Evolutionary conservation across 2,797 vertebrate species (phyloP).

Genomic region (Danio jaintianensis): DNA sequence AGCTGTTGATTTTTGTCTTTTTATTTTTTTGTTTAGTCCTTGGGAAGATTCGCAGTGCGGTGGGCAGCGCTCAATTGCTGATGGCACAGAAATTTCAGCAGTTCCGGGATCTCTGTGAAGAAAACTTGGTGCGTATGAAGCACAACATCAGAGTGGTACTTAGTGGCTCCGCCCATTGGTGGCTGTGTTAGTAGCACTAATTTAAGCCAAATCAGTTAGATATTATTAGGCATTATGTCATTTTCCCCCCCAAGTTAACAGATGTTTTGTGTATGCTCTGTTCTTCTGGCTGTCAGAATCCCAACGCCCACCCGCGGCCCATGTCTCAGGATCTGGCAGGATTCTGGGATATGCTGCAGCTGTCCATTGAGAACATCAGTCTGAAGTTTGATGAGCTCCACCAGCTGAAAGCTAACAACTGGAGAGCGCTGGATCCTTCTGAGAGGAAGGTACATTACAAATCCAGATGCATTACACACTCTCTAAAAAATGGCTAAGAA

Average conservation of each 20-base stretch:
- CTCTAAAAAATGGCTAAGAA: conserved; percentile 5
- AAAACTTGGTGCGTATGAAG: conserved; percentile 94
- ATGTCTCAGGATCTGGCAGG: conserved; percentile 96
- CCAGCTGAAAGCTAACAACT: conserved; percentile 98
- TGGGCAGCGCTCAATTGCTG: conserved; percentile 95
- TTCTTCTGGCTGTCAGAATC: conserved; percentile 84
- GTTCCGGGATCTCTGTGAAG: conserved; percentile 97
- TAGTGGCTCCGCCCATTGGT: not conserved
- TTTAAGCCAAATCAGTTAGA: not conserved
- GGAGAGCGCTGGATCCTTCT: conserved; percentile 93
- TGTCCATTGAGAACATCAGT: conserved; percentile 99
- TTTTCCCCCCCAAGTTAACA: not conserved
- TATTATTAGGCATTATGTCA: not conserved
- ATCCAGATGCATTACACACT: conserved; percentile 25
- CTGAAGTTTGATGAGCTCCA: conserved; percentile 99
- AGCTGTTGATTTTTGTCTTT: not conserved
- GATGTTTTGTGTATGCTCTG: conserved; percentile 29
- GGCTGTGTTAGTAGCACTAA: not conserved
- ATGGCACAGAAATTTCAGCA: conserved; percentile 99
- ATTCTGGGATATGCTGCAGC: conserved; percentile 99
- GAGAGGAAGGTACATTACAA: conserved; percentile 87
- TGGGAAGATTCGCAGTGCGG: conserved; percentile 95
- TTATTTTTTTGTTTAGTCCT: conserved; percentile 80
- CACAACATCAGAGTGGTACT: conserved; percentile 22
- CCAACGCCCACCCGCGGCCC: conserved; percentile 90